Evolutionary conservation across 2,797 vertebrate genomes (phyloP), one percentile per base, ranked within the genome.

Genomic region (Sebastiscus tertius): DNA sequence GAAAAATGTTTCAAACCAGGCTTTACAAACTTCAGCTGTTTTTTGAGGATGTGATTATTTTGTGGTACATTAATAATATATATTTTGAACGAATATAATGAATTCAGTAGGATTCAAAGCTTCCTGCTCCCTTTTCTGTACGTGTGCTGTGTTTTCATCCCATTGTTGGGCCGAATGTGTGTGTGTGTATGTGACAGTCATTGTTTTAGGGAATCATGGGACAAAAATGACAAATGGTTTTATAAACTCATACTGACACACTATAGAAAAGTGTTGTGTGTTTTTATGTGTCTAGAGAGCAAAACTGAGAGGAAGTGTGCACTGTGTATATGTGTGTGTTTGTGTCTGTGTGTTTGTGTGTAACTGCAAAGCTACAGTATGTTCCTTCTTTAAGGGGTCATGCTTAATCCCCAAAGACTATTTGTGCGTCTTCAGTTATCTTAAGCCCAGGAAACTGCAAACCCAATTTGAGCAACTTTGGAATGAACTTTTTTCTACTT

Each of bases 211-310:
- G 67, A 79, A 79, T 84, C 83, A 84, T 84, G 82, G 75, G 80
- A 85, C 83, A 87, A 86, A 89, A 83, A 82, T 90, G 92, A 92
- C 70, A 80, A 93, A 93, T 92, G 73, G 77, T 10, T 86, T 91
- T 82, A 75, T 46, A 88, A 92, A 92, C 66, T 67, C 4, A 8
- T n/a, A 34, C 46, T 88, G 87, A 90, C 91, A 87, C 72, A 31
- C 68, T 64, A 72, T 82, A 84, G 82, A 83, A 82, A 81, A 75
- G n/a, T 8, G 55, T 75, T 82, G 58, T 70, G 55, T 80, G 72
- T 83, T 81, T 88, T 78, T 79, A 75, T 75, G 61, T 67, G 75
- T 89, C 77, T 13, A 33, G 65, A 87, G 87, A 82, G 65, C 36
- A 67, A 31, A 61, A 9, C 22, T 39, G 22, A 9, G 58, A 29